Conservation (phyloP, 2,888 invertebrate genomes). For the Lathronympha strigana region DNA sequence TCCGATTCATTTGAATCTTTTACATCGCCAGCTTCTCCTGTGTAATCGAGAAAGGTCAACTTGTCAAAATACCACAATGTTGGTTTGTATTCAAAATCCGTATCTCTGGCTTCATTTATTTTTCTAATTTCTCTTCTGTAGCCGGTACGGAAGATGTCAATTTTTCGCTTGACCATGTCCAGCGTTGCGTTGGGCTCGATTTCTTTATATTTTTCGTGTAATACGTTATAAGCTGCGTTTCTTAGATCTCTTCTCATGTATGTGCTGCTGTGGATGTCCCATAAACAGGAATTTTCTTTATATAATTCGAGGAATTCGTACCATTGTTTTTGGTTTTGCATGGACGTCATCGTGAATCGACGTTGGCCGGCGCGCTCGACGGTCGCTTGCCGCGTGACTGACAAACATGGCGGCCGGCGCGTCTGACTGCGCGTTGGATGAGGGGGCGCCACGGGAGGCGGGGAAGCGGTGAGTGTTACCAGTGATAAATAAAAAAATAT, state of each 20-base stretch:
- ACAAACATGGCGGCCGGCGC: slow-evolving; percentile 37
- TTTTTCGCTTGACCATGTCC: slow-evolving; percentile 40
- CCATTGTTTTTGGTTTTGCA: slow-evolving; percentile 21
- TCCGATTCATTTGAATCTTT: slow-evolving; percentile 36
- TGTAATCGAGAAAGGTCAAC: slow-evolving; percentile 32
- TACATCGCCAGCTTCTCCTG: neutral
- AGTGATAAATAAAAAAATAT: slow-evolving; percentile 3
- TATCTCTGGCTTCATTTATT: slow-evolving; percentile 17
- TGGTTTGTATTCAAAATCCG: slow-evolving; percentile 25
- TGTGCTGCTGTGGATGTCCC: slow-evolving; percentile 28
- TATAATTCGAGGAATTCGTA: slow-evolving; percentile 37
- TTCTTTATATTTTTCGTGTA: slow-evolving; percentile 32
- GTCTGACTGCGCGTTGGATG: neutral
- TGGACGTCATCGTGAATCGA: slow-evolving; percentile 2
- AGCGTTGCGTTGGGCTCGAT: slow-evolving; percentile 34
- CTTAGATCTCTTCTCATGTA: slow-evolving; percentile 33
- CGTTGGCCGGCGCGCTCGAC: slow-evolving; percentile 16
- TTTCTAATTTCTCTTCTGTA: slow-evolving; percentile 39
- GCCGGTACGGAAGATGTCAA: slow-evolving; percentile 40
- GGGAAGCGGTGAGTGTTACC: slow-evolving; percentile 9
- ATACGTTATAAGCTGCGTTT: slow-evolving; percentile 29
- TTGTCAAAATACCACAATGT: slow-evolving; percentile 40
- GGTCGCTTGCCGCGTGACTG: slow-evolving; percentile 15
- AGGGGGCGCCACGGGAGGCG: neutral
- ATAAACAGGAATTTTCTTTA: slow-evolving; percentile 34